Evolutionary conservation across 1,140 invertebrate genomes (phyloP), one percentile per base, ranked within the genome.

Genomic region (Drosophila asahinai): DNA sequence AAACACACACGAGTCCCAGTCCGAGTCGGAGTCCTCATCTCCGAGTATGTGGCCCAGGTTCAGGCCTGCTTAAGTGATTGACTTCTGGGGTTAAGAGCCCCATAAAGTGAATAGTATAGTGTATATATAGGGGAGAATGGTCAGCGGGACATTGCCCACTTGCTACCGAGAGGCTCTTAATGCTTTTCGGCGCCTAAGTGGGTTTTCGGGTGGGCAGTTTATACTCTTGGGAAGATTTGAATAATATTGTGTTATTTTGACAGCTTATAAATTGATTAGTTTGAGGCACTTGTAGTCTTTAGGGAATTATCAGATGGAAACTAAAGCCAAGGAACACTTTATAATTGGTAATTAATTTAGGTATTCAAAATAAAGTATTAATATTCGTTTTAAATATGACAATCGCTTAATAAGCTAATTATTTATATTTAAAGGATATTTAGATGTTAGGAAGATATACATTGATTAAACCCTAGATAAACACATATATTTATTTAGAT

Each of bases 11-110:
- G 47, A 61, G 47, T 36, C 33, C 33, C 0, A 38, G 36, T 57
- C 54, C 36, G 5, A 55, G 52, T 38, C 33, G 7, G 17, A 57
- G 54, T 68, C 17, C 36, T 3, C 58, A 43, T 43, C 36, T 64
- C 36, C 36, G 36, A 12, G 17, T 30, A 42, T 49, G 33, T 64
- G 60, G 59, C 33, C 12, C 72, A 75, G 72, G 72, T 75, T 75
- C n/a, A 45, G 60, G 72, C 33, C 42, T 33, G 51, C 67, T 64
- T 76, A 75, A 75, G 72, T 75, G 72, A 75, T 75, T 75, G 72
- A 64, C 72, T 75, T 75, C 60, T 75, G 71, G 71, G 72, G 71
- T 75, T 75, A 75, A 75, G 71, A 75, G 70, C 70, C 54, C n/a
- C 70, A 73, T 75, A 63, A 63, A 63, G 48, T 33, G 67, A 55